Conservation (phyloP, 2,113 vertebrate species). For the Phalacrocorax pelagicus region DNA sequence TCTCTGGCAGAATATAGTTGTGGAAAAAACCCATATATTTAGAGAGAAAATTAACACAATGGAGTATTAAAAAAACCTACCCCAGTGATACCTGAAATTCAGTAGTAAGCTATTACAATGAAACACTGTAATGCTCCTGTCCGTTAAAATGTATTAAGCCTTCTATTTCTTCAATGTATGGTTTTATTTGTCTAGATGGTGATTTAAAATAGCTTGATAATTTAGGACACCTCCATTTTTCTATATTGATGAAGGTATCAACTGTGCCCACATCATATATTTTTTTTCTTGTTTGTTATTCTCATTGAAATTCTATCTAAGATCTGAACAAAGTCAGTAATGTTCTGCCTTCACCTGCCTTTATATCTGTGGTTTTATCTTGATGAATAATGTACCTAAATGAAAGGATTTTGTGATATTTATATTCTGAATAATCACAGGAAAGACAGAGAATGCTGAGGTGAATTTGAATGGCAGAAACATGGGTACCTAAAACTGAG, state of each 20-base stretch:
- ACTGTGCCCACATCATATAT: fast-evolving
- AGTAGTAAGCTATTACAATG: not conserved
- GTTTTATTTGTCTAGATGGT: not conserved
- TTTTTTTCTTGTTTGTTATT: not conserved
- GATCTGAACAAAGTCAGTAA: not conserved
- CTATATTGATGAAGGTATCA: not conserved
- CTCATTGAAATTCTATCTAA: not conserved
- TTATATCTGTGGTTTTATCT: not conserved
- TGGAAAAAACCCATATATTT: not conserved
- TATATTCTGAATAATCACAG: not conserved
- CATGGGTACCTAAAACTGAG: not conserved
- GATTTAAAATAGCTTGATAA: not conserved
- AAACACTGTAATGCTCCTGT: not conserved
- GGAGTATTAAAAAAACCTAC: not conserved
- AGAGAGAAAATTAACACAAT: not conserved
- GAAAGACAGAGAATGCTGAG: not conserved
- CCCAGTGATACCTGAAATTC: not conserved
- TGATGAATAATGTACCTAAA: not conserved
- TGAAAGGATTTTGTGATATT: not conserved
- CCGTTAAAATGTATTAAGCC: not conserved
- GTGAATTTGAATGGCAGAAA: not conserved
- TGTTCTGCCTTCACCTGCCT: not conserved
- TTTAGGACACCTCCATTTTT: not conserved
- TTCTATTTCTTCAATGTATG: not conserved
- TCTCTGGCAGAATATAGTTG: not conserved